Base-by-base conservation (phyloP, 2,113 vertebrate genomes). In the Eulemur rufifrons region DNA sequence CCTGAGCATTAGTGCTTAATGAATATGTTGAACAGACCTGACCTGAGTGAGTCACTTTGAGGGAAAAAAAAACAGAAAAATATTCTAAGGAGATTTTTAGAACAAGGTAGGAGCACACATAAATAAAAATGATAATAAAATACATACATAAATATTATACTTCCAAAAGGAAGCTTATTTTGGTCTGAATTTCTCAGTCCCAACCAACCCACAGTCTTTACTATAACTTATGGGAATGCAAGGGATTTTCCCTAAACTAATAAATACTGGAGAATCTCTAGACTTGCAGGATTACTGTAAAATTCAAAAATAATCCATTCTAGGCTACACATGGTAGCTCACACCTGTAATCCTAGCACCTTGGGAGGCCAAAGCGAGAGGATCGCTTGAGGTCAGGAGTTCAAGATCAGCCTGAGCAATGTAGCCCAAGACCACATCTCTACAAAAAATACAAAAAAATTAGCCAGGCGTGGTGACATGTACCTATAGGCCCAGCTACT, bases 51-150 rank as follows among this genome's bases (percentile, higher is more conserved):
- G 37, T 85, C 18, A 17, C 71, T 74, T 52, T 92, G 13, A 25
- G 10, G 25, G 81, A 94, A 86, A 74, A 85, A 95, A 52, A 52
- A 52, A 17, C 15, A 88, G 63, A 89, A 95, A 95, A 81, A 17
- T 81, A 15, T 74, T 80, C 47, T 85, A 91, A 71, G 29, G 71
- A 73, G 45, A 91, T 68, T 81, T 23, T 89, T 89, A 92, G 47
- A 91, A 94, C 37, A 95, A 92, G 25, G 39, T 77, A 81, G 32
- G 27, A 69, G 32, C n/a, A 81, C 37, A 89, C 1, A 89, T 42
- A 74, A 64, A 73, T 64, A 68, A 84, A 89, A 61, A 61, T 61
- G 23, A 76, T 63, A 93, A 83, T 76, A 78, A 90, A 86, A 69
- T 61, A 73, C 13, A 89, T 37, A 74, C 4, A 82, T 74, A 74